Evolutionary conservation across 30 jellyfish, hydroid and myxozoan species (phyloP), one percentile per base, ranked within the genome.

Genomic region (Aurelia sp.): DNA sequence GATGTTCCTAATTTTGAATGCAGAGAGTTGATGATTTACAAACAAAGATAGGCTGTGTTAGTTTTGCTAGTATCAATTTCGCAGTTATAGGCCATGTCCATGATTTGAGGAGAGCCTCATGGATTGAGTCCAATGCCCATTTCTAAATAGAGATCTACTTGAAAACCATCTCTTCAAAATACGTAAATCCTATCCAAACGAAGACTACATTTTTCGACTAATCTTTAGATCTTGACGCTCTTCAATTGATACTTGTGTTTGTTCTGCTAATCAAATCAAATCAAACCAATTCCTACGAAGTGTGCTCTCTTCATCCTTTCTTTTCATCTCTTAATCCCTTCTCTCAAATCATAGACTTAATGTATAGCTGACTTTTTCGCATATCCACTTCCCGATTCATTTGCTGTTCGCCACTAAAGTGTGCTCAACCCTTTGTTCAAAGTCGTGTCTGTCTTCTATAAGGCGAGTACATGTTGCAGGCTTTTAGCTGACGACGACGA

Each of bases 151-250:
- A 78, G 89, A 78, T 78, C 89, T 62, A 76, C 87, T 76, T 76
- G 75, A 76, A 76, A 76, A 76, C 87, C 87, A 78, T 78, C 64
- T 63, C 89, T 78, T 61, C 89, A 78, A 60, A 78, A 78, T 78
- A 74, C 89, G 70, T 55, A 78, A 78, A 78, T 78, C 89, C 89
- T 78, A 22, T 40, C 61, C 89, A 78, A 78, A 78, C 89, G 8
- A 30, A 63, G 89, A 61, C 89, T 78, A 78, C 76, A 78, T 78
- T 64, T 81, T 81, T 81, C 63, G 82, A 65, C 91, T 81, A 68
- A 81, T 81, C 91, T 63, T 58, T 24, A 72, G 67, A 81, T 81
- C 91, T 81, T 81, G 83, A 81, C 91, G 91, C 91, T 81, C 91
- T 81, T 81, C 83, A 65, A 68, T 74, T 81, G 91, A 68, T 81